Percentiles rank a stretch among this genome's conserved stretches.
Conservation (phyloP, 1,140 invertebrate species). For the Atta cephalotes region DNA sequence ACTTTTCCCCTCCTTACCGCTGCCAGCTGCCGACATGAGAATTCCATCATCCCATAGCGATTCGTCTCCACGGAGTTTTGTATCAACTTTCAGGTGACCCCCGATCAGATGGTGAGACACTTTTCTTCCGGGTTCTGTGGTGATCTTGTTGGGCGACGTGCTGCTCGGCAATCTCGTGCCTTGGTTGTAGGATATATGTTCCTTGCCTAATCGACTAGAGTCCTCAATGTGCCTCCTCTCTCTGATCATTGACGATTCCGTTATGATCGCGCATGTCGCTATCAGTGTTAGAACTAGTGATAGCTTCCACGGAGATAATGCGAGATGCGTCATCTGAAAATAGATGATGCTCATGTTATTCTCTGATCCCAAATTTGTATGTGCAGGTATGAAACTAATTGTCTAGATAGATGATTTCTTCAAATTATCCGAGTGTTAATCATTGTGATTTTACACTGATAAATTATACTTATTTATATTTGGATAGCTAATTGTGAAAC, state of each 20-base stretch:
- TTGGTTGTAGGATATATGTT: conserved; percentile 3
- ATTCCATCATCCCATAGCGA: conserved; percentile 89
- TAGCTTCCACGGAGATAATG: conserved; percentile 59
- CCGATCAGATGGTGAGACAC: conserved; percentile 87
- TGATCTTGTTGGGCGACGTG: conserved; percentile 70
- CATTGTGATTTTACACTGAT: no score
- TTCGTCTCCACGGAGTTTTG: conserved; percentile 72
- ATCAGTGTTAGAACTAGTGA: conserved; percentile 58
- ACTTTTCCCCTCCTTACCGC: conserved; percentile 87
- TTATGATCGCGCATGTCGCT: conserved; percentile 64
- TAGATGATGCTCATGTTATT: conserved; percentile 25
- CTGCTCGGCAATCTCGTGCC: conserved; percentile 54
- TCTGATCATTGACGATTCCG: conserved; percentile 56
- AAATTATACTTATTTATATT: no score
- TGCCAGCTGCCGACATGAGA: conserved; percentile 89
- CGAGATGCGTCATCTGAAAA: conserved; percentile 80
- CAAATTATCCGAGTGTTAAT: no score
- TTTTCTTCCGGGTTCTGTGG: conserved; percentile 75
- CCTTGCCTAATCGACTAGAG: conserved; percentile 73
- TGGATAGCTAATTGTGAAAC: no score
- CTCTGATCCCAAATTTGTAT: neutral
- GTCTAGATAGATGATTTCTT: no score
- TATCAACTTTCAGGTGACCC: conserved; percentile 86
- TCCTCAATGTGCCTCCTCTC: conserved; percentile 69
- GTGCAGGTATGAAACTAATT: neutral